These are phyloP conservation scores for Pogonomyrmex californicus DNA, from an alignment of 1,140 invertebrate species.

Conservation along the genomic window DNA sequence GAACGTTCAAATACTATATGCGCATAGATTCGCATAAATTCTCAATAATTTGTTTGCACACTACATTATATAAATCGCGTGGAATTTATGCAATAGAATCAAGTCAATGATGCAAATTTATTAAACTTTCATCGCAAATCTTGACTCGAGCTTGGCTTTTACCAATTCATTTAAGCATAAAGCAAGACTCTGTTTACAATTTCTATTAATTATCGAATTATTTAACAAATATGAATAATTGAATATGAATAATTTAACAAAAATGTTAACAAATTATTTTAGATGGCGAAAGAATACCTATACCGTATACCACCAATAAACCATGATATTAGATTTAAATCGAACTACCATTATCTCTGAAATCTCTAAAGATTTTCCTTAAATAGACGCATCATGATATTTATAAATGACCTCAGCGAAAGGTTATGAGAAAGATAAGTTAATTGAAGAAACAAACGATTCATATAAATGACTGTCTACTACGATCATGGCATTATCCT, in stretches of 20 bases:
- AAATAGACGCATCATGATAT: conserved; percentile 22
- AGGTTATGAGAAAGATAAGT: conserved; percentile 41
- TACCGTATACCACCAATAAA: not conserved
- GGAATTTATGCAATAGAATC: conserved; percentile 58
- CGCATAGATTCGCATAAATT: conserved; percentile 55
- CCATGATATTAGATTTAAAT: conserved; percentile 7
- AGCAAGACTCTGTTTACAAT: conserved; percentile 29
- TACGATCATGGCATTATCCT: no score
- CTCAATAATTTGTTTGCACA: conserved; percentile 55
- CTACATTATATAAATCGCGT: conserved; percentile 52
- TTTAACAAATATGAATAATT: not conserved
- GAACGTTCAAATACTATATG: conserved; percentile 27
- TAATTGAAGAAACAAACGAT: conserved; percentile 20
- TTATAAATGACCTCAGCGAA: conserved; percentile 13
- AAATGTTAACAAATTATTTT: not conserved
- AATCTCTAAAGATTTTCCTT: conserved; percentile 13
- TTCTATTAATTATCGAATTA: not conserved
- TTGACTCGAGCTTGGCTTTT: conserved; percentile 6
- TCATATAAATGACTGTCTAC: not conserved
- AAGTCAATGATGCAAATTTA: conserved; percentile 49
- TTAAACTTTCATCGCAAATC: conserved; percentile 44
- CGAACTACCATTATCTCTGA: not conserved
- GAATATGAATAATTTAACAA: not conserved
- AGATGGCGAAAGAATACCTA: not conserved
- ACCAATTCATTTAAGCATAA: conserved; percentile 3